phyloP scores from a whole-genome alignment of 2,113 vertebrate species.

The Ochotona curzoniae region DNA sequence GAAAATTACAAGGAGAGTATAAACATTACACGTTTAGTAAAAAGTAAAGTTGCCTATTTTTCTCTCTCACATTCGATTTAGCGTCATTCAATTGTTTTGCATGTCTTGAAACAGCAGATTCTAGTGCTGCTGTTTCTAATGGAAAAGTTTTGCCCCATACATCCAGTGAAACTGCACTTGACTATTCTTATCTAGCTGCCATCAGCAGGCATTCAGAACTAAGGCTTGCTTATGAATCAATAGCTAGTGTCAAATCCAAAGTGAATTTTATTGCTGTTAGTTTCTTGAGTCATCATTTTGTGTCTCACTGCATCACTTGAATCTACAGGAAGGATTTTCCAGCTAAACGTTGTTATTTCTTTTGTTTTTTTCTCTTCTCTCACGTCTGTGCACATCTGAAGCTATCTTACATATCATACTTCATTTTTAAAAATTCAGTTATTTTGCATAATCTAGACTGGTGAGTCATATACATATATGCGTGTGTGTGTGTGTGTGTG shows the following conservation, averaged over 20 bases:
- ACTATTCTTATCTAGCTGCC: background rate
- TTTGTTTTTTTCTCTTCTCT: background rate
- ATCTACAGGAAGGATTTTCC: slow-evolving; percentile 40
- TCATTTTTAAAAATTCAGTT: background rate
- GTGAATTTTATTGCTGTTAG: background rate
- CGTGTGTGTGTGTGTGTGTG: too few species aligned
- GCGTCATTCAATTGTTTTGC: background rate
- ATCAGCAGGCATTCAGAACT: background rate
- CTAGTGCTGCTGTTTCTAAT: background rate
- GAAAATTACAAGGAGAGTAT: background rate
- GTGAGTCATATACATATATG: too few species aligned
- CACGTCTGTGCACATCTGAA: background rate
- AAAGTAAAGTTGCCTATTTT: background rate
- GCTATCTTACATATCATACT: background rate
- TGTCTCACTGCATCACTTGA: slow-evolving; percentile 35
- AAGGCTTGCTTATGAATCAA: slow-evolving; percentile 29
- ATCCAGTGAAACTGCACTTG: background rate
- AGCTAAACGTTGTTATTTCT: background rate
- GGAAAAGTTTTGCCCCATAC: background rate
- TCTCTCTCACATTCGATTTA: background rate
- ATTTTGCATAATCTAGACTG: background rate
- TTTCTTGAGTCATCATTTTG: slow-evolving; percentile 43
- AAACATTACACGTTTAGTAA: background rate
- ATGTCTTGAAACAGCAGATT: background rate
- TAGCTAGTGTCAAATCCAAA: slow-evolving; percentile 19